These are phyloP conservation scores for Pristis pectinata DNA, from an alignment of 2,797 vertebrate species.

Conservation along the genomic window DNA sequence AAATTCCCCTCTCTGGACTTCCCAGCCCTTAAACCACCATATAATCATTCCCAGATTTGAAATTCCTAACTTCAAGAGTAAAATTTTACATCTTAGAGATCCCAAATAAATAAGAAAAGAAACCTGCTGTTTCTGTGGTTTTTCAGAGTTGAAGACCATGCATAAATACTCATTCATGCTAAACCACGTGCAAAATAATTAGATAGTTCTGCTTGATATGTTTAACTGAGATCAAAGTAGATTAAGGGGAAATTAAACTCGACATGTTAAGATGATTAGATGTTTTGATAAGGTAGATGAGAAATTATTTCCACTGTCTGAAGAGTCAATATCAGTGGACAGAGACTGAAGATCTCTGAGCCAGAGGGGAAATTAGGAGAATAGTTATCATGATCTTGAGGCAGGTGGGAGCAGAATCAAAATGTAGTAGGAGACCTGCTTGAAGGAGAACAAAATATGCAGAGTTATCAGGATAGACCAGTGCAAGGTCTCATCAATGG, in stretches of 20 bases:
- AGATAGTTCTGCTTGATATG: neutral
- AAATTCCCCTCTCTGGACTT: no score
- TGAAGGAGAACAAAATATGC: neutral
- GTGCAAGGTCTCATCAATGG: no score
- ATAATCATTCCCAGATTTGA: no score
- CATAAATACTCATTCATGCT: neutral
- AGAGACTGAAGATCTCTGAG: neutral
- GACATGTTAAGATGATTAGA: no score
- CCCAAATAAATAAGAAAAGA: no score
- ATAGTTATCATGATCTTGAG: neutral
- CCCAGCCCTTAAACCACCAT: no score
- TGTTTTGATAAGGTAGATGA: neutral
- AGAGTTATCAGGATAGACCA: neutral
- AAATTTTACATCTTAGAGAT: no score
- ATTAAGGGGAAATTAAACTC: neutral
- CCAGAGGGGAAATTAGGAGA: neutral
- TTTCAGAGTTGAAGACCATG: neutral
- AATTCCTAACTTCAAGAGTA: no score
- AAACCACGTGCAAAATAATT: no score
- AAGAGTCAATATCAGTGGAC: neutral
- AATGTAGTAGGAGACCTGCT: neutral
- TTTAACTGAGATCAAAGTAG: neutral
- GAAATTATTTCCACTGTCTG: neutral
- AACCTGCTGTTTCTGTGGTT: no score
- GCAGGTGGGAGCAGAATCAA: neutral